Base-by-base conservation (phyloP, 2,113 vertebrate species). In the Halcyon senegalensis region DNA sequence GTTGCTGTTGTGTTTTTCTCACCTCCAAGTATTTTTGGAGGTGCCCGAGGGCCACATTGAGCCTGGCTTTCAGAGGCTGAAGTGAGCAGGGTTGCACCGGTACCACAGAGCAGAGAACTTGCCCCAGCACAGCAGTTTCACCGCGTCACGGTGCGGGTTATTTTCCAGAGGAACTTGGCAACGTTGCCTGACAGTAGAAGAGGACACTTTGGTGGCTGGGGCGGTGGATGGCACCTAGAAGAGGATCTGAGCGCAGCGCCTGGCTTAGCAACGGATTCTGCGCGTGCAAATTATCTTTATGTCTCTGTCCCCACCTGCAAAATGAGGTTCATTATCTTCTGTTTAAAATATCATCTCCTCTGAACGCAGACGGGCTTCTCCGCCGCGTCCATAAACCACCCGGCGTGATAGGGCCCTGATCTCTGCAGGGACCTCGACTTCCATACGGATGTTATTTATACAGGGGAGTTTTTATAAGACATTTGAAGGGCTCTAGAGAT, bases 21-120 rank as follows among this genome's bases (percentile, higher is more conserved):
- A 91, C 78, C 93, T 94, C 95, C 94, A 95, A 92, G 97, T 97
- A 92, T 91, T 96, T 96, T 87, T 83, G 96, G 95, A 91, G 86
- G 75, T 23, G 63, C 80, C 87, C 78, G 18, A 41, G 88, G 94
- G 92, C 83, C 64, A 55, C 46, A 82, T 88, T 96, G 48, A 48
- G n/a, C 80, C 63, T 30, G 68, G 75, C n/a, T 94, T 80, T 88
- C 87, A 62, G 58, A 62, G 82, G 2, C 75, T 83, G 85, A 78
- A 90, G 78, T 5, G n/a, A 86, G 88, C 58, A 5, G 37, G 58
- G 46, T 50, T 62, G 76, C 62, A 43, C 75, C 70, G 3, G 44
- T 31, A 43, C 28, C 31, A 0, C 53, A 10, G 13, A 68, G 59
- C 64, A 11, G 60, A 23, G 75, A 37, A 66, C 85, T 69, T 66